phyloP scores from a whole-genome alignment of 2,113 vertebrate species.

The Cynoglossus semilaevis region DNA sequence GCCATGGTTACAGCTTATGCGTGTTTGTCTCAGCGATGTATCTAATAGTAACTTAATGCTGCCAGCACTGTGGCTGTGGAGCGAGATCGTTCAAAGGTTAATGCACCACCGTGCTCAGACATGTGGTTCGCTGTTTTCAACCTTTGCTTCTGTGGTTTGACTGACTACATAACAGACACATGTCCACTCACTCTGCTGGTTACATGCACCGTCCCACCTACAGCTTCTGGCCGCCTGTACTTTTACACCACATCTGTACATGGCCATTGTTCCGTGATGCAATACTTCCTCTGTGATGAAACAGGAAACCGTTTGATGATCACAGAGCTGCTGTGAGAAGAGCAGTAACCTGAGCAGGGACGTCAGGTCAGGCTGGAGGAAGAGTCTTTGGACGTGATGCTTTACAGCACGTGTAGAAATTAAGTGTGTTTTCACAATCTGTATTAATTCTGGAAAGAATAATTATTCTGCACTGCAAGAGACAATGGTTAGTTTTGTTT shows the following conservation, averaged over 20 bases:
- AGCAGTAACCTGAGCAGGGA: slow-evolving; percentile 18
- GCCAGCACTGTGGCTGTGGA: too few species aligned
- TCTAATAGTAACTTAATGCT: too few species aligned
- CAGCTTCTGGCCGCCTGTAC: slow-evolving; percentile 27
- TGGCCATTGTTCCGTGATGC: slow-evolving; percentile 43
- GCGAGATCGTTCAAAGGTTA: background rate
- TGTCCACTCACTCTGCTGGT: slow-evolving; percentile 33
- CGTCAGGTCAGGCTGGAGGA: slow-evolving; percentile 42
- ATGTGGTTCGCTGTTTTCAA: background rate
- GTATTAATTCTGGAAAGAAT: too few species aligned
- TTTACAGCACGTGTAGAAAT: slow-evolving; percentile 2
- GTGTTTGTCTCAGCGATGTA: too few species aligned
- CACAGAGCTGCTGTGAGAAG: slow-evolving; percentile 32
- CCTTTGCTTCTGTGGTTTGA: background rate
- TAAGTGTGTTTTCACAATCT: too few species aligned
- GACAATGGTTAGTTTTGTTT: too few species aligned
- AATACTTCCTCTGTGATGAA: slow-evolving; percentile 43
- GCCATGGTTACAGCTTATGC: too few species aligned
- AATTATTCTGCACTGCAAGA: too few species aligned
- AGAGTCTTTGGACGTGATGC: slow-evolving; percentile 13
- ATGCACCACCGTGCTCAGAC: slow-evolving; percentile 1
- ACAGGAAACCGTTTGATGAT: slow-evolving; percentile 41
- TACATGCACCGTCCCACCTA: slow-evolving; percentile 36
- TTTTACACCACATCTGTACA: slow-evolving; percentile 54
- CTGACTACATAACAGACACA: slow-evolving; percentile 41